Evolutionary conservation across 37 sponge, comb jelly and placozoan species (phyloP), one percentile per base, ranked within the genome.

Genomic region (Theonella swinhoei): DNA sequence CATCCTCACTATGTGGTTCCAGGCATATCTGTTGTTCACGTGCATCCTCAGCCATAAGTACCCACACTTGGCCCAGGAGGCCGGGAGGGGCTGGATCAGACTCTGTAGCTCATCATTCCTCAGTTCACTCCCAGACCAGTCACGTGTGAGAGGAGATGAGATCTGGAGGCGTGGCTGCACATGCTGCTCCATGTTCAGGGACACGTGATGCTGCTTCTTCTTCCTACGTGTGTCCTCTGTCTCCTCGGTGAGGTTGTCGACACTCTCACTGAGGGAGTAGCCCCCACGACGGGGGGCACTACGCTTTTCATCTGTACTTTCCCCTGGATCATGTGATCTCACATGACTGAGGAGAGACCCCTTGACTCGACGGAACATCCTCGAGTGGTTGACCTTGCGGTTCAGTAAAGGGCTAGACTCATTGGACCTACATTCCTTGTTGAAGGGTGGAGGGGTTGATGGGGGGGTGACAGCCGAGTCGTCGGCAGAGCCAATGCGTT

Each of bases 11-110:
- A 83, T 83, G 75, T 75, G 68, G 0, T 75, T 83, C 84, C 84
- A 79, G 2, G 77, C 88, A 64, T 90, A 90, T 39, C 61, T 76
- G 73, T 80, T 81, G 67, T 83, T 84, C 1, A 84, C 72, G 33
- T 87, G 79, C 87, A 87, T 83, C 14, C 92, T 58, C 61, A 92
- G 40, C 92, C 88, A 87, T 24, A 87, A 70, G 69, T 92, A 92
- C 64, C 92, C 92, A 37, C 77, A 70, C 81, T 75, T 84, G 9
- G 62, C 28, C 92, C 92, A 92, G 64, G 73, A 54, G 42, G 71
- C 43, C 17, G 84, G 80, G 7, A 75, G 31, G 2, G 88, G 92
- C n/a, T 40, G 23, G 39, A 92, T 64, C 30, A 87, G 64, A 31
- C 72, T 64, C 75, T 91, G 64, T 4, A 87, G 59, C 22, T 81